Base-by-base conservation (phyloP, 2,888 invertebrate species). In the Argyresthia goedartella region DNA sequence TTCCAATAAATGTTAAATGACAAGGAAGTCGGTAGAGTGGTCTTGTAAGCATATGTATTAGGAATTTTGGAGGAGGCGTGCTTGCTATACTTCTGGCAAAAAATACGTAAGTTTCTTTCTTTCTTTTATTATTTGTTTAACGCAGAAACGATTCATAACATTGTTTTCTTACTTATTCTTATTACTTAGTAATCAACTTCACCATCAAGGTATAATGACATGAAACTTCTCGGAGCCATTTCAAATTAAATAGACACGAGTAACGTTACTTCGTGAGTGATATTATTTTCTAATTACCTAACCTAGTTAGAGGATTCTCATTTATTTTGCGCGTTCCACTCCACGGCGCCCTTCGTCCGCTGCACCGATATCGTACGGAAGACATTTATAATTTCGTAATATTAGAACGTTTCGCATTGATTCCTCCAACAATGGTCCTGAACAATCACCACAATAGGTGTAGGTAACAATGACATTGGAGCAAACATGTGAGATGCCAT, bases 401-500 rank as follows among this genome's bases (percentile, higher is more conserved):
- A 86, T 86, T 86, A 86, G 84, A 85, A 85, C 84, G 85, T 85
- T 84, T 85, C 82, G 68, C 82, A 84, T 84, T 80, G 82, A 84
- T 82, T 71, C 66, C 58, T 53, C 65, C 66, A 71, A 82, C 84
- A 80, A 81, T 69, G 62, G 62, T 56, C 58, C 62, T 65, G 74
- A 81, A 85, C 84, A 86, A 85, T 80, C 59, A 58, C 62, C 60
- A 86, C 84, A 85, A 86, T 81, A 69, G 78, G 82, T 81, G 67
- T 81, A 80, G 71, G 75, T 82, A 84, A 86, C 86, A 85, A 86
- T 86, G 85, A 84, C 81, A 80, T 76, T 81, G 77, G 71, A 69
- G 76, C 84, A 85, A 86, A 86, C 85, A 86, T 76, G 73, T 71
- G 81, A 84, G 76, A 76, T 77, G 74, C 68, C 69, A 72, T 69